These are phyloP conservation scores for Aurelia sp. DNA, from an alignment of 30 jellyfish, hydroid and myxozoan genomes.

Conservation along the genomic window DNA sequence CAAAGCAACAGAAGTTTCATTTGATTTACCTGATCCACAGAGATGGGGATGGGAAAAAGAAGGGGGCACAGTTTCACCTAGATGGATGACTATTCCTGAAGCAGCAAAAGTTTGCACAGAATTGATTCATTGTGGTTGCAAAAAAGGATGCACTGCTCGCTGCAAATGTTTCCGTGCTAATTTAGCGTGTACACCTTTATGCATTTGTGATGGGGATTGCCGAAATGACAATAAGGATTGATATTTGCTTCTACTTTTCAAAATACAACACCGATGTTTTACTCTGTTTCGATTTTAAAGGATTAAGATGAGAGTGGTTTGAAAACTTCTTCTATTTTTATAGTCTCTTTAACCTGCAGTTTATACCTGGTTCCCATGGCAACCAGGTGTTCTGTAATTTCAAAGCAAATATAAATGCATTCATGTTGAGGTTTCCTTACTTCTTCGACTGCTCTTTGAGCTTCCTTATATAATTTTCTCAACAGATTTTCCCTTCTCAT, in stretches of 20 bases:
- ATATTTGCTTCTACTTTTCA: no score
- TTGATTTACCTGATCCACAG: slow-evolving; percentile 7
- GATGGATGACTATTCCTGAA: slow-evolving; percentile 46
- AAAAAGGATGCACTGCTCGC: slow-evolving; percentile 46
- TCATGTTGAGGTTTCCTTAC: neutral
- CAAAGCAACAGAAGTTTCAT: neutral
- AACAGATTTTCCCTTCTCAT: neutral
- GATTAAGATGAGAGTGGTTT: no score
- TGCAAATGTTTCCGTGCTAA: slow-evolving; percentile 51
- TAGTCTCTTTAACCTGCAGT: no score
- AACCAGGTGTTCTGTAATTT: neutral
- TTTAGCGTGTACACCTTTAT: slow-evolving; percentile 32
- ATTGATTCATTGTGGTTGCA: slow-evolving; percentile 56
- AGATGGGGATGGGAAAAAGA: slow-evolving; percentile 35
- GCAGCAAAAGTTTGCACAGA: slow-evolving; percentile 46
- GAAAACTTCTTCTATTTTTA: no score
- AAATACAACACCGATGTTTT: no score
- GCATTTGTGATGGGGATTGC: slow-evolving; percentile 33
- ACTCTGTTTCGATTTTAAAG: no score
- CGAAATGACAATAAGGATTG: neutral
- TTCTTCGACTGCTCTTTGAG: slow-evolving; percentile 1
- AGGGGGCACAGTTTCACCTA: neutral
- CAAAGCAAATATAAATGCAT: slow-evolving; percentile 2
- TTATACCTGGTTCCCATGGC: neutral
- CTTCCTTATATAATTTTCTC: neutral